phyloP scores from a whole-genome alignment of 1,140 invertebrate species.

The Plectrocnemia conspersa region DNA sequence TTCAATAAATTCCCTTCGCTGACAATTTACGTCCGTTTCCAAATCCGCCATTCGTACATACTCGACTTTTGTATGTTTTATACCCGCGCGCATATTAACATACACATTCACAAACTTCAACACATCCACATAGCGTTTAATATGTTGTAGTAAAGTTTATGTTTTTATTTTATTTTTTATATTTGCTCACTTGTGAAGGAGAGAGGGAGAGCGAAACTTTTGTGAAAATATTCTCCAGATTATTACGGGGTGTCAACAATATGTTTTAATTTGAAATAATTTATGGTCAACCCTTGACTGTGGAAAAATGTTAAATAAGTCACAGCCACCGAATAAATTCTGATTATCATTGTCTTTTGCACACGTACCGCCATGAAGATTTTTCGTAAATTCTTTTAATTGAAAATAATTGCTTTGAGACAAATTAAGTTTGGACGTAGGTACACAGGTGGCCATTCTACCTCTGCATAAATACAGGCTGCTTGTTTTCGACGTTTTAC shows the following conservation, averaged over 20 bases:
- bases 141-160: neutral
- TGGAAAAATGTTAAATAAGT: slow-evolving; percentile 19
- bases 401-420: slow-evolving; percentile 36
- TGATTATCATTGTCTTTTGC: slow-evolving; percentile 24
- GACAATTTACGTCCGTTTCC: slow-evolving; percentile 5
- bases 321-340: slow-evolving; percentile 21
- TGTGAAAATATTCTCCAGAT: neutral
- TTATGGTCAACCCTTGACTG: slow-evolving; percentile 22
- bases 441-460: slow-evolving; percentile 27
- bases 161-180: neutral
- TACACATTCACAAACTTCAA: neutral
- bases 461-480: slow-evolving; percentile 24
- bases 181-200: too few relatives aligned
- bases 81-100: neutral
- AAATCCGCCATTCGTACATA: neutral
- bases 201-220: too few relatives aligned
- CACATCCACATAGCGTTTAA: neutral
- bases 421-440: slow-evolving; percentile 34
- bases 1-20: slow-evolving; percentile 21
- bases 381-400: slow-evolving; percentile 35
- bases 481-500: slow-evolving; percentile 21
- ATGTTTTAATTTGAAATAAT: slow-evolving; percentile 17
- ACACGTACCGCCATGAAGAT: slow-evolving; percentile 23
- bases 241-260: slow-evolving; percentile 6
- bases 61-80: neutral